Conservation (phyloP, 2,888 invertebrate genomes). For the Pinctada fucata region DNA sequence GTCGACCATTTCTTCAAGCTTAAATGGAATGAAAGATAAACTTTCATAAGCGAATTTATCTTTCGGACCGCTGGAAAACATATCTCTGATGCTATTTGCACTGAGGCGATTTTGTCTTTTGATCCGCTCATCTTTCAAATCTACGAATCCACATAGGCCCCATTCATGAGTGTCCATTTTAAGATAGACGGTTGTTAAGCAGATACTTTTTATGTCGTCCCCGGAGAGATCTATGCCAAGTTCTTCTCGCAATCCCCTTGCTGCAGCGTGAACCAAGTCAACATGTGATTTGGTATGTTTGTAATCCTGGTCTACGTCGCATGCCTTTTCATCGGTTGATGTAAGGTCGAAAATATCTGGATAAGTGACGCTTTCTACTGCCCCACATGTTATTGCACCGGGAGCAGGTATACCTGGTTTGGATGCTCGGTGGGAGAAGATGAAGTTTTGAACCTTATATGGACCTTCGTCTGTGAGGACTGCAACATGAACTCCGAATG, state of each 20-base stretch:
- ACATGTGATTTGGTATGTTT: slow-evolving; percentile 17
- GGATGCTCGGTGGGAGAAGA: slow-evolving; percentile 41
- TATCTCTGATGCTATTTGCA: slow-evolving; percentile 37
- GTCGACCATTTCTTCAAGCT: slow-evolving; percentile 42
- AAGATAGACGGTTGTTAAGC: slow-evolving; percentile 43
- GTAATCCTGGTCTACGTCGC: neutral
- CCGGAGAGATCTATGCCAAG: slow-evolving; percentile 44
- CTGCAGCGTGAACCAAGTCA: slow-evolving; percentile 42
- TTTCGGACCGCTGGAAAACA: slow-evolving; percentile 45
- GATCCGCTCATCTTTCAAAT: slow-evolving; percentile 41
- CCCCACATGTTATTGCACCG: slow-evolving; percentile 45
- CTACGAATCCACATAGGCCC: slow-evolving; percentile 50
- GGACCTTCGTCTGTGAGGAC: slow-evolving; percentile 50
- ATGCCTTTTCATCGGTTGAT: neutral
- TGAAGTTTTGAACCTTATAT: slow-evolving; percentile 39
- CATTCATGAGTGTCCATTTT: slow-evolving; percentile 51
- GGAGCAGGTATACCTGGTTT: slow-evolving; percentile 41
- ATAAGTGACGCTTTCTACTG: slow-evolving; percentile 46
- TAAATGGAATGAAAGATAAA: slow-evolving; percentile 37
- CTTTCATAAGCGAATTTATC: slow-evolving; percentile 49
- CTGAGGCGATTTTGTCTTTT: slow-evolving; percentile 34
- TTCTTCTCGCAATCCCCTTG: slow-evolving; percentile 44
- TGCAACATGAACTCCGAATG: slow-evolving; percentile 48
- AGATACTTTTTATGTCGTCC: slow-evolving; percentile 39
- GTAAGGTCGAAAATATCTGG: slow-evolving; percentile 25